Conservation (phyloP, 2,797 vertebrate genomes). For the Poliocrania exsul region DNA sequence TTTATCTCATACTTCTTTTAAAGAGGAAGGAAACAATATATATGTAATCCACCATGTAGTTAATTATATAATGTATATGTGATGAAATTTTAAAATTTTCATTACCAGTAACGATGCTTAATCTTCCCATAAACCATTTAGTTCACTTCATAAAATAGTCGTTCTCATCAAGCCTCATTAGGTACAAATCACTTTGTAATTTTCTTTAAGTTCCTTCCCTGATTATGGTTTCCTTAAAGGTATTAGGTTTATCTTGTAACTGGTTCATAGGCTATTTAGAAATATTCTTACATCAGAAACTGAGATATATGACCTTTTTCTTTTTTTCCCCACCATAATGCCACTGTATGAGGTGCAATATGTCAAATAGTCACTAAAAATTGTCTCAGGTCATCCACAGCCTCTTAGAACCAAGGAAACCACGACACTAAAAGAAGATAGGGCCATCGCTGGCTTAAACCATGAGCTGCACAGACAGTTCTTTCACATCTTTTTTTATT, state of each 20-base stretch:
- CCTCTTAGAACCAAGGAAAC: background rate
- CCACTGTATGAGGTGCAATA: background rate
- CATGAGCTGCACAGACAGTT: background rate
- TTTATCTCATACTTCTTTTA: background rate
- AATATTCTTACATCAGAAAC: background rate
- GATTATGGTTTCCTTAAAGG: background rate
- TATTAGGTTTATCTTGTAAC: background rate
- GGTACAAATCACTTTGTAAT: background rate
- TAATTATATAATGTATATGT: background rate
- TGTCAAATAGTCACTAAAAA: background rate
- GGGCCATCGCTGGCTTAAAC: background rate
- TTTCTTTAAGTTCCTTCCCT: background rate
- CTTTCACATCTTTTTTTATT: background rate
- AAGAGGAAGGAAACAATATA: background rate
- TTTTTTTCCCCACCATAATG: background rate
- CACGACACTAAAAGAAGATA: background rate
- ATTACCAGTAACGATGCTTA: background rate
- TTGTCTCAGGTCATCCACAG: background rate
- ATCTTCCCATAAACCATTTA: background rate
- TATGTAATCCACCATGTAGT: background rate
- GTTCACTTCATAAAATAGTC: background rate
- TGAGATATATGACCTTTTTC: rapidly evolving
- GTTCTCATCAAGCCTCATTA: background rate
- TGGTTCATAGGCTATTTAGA: background rate
- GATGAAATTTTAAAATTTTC: background rate